These are phyloP conservation scores for Coccyzus lansbergi DNA, from an alignment of 2,797 vertebrate species.

Conservation along the genomic window DNA sequence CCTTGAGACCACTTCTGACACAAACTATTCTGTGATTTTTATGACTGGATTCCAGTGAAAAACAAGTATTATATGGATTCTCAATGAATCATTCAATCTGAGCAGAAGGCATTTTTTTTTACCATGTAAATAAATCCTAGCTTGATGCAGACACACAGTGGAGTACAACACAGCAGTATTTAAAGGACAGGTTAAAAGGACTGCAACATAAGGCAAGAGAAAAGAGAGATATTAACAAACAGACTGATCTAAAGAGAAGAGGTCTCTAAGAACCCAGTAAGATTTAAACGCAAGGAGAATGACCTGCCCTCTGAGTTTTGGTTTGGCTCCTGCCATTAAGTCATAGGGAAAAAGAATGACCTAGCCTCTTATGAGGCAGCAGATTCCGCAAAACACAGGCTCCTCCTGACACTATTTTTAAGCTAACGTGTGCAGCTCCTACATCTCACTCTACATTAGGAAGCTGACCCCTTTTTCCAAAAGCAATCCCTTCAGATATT, in stretches of 20 bases:
- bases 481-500: not conserved
- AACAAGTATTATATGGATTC: not conserved
- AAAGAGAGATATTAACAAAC: not conserved
- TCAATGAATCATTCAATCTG: not conserved
- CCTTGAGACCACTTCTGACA: no score
- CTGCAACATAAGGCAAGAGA: not conserved
- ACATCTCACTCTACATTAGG: not conserved
- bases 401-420: not conserved
- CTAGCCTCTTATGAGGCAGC: not conserved
- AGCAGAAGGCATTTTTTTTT: not conserved
- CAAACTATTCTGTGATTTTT: no score
- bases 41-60: not conserved
- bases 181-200: not conserved
- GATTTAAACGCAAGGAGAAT: fast-evolving
- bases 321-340: not conserved
- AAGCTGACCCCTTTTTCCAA: not conserved
- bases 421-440: not conserved
- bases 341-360: not conserved
- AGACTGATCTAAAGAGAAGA: not conserved
- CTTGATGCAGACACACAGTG: not conserved
- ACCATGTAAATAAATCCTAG: not conserved
- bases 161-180: not conserved
- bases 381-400: not conserved
- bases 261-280: not conserved
- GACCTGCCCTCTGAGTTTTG: not conserved